These are phyloP conservation scores for Poecilia picta DNA, from an alignment of 2,797 vertebrate species.

Conservation along the genomic window DNA sequence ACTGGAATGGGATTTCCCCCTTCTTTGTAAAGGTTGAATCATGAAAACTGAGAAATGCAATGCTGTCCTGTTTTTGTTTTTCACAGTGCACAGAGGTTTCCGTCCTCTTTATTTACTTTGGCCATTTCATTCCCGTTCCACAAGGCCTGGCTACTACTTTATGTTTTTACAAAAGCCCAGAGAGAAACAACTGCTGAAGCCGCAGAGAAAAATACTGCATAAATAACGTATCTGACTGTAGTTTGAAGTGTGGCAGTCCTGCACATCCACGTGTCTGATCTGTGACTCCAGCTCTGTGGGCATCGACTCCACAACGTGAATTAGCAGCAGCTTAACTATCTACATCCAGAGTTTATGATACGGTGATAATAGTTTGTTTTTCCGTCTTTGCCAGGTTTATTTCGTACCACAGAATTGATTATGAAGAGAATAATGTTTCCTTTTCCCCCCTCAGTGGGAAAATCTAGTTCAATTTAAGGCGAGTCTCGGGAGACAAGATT, in stretches of 20 bases:
- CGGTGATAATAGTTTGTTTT: not conserved
- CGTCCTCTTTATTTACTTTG: not conserved
- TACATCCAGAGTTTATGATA: not conserved
- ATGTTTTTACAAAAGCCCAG: conserved; percentile 36
- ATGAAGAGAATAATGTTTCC: not conserved
- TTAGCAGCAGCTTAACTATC: not conserved
- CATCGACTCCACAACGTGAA: conserved; percentile 3
- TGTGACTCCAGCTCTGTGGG: conserved; percentile 11
- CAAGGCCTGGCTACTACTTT: not conserved
- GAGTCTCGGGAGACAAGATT: not conserved
- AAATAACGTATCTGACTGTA: not conserved
- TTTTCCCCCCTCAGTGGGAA: not conserved
- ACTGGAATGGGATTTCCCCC: not conserved
- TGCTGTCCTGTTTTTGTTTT: not conserved
- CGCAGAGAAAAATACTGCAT: conserved; percentile 25
- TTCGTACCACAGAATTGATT: not conserved
- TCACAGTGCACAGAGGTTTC: not conserved
- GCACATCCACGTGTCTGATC: conserved; percentile 6
- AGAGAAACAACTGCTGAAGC: conserved; percentile 33
- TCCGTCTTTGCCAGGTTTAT: not conserved
- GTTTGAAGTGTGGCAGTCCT: conserved; percentile 9
- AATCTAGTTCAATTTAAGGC: not conserved
- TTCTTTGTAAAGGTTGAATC: not conserved
- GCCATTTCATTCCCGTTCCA: not conserved
- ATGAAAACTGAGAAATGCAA: not conserved